phyloP scores from a whole-genome alignment of 1,140 invertebrate species.

The Hesperophylax magnus region DNA sequence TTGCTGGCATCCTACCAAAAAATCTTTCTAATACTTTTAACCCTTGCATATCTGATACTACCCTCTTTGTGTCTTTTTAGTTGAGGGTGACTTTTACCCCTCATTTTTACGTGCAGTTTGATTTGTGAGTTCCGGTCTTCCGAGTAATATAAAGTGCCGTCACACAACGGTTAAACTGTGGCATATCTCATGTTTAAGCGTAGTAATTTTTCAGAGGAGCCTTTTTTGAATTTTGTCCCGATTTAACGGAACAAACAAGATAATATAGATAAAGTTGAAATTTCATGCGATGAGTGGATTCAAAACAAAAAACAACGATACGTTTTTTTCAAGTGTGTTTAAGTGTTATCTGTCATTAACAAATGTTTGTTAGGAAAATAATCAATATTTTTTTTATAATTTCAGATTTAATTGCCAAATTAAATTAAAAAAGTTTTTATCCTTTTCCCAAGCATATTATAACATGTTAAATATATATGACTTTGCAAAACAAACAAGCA shows the following conservation, averaged over 20 bases:
- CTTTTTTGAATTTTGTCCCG: constrained; percentile 16
- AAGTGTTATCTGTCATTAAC: too few species aligned
- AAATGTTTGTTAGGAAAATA: too few species aligned
- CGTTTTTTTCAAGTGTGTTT: too few species aligned
- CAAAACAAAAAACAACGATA: too few species aligned
- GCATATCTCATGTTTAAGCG: constrained; percentile 38
- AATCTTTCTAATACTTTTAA: neutral
- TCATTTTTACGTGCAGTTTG: neutral
- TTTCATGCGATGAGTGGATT: neutral
- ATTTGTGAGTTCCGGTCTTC: neutral
- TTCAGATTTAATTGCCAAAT: too few species aligned
- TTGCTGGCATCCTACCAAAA: neutral
- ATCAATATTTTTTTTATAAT: too few species aligned
- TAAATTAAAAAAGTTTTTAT: too few species aligned
- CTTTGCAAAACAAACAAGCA: too few species aligned
- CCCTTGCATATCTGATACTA: neutral
- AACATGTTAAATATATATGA: too few species aligned
- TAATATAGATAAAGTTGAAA: constrained; percentile 12
- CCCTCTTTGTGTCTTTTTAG: neutral
- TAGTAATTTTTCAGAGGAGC: constrained; percentile 11
- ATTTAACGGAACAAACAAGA: constrained; percentile 24
- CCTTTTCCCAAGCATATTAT: too few species aligned
- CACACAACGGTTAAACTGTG: constrained; percentile 32
- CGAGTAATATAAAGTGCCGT: constrained; percentile 30
- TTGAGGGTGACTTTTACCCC: neutral